Conservation (phyloP, 1,140 invertebrate genomes). For the Drosophila prosaltans region DNA sequence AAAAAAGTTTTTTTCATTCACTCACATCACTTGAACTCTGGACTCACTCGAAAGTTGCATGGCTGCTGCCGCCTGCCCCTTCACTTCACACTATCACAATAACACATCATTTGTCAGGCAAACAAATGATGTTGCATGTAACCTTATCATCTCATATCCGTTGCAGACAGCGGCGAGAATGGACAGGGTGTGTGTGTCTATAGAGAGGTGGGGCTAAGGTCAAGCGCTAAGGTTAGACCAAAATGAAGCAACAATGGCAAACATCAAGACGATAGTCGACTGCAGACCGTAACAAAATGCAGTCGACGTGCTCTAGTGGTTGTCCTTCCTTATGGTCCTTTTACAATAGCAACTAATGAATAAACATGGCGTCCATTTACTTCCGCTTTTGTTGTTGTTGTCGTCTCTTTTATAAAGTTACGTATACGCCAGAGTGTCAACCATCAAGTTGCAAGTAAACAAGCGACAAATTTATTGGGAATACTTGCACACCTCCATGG, state of each 20-base stretch:
- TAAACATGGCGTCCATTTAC: constrained; percentile 70
- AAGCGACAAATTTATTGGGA: constrained; percentile 74
- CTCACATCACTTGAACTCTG: constrained; percentile 64
- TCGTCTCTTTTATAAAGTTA: constrained; percentile 43
- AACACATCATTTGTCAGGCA: constrained; percentile 79
- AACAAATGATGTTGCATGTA: constrained; percentile 81
- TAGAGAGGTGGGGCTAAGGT: constrained; percentile 47
- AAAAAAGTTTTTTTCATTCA: constrained; percentile 44
- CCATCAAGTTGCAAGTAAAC: constrained; percentile 46
- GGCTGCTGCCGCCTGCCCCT: constrained; percentile 35
- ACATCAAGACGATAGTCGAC: constrained; percentile 39
- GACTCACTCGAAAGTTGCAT: constrained; percentile 63
- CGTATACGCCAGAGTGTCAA: constrained; percentile 58
- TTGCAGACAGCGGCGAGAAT: constrained; percentile 49
- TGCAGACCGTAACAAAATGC: constrained; percentile 20
- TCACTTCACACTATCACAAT: constrained; percentile 66
- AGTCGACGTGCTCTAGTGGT: constrained; percentile 38
- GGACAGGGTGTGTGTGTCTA: not conserved
- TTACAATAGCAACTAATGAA: constrained; percentile 75
- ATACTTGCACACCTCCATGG: constrained; percentile 26
- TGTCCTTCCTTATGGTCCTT: constrained; percentile 22
- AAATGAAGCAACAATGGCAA: constrained; percentile 35
- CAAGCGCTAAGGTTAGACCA: constrained; percentile 60
- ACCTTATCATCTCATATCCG: constrained; percentile 81
- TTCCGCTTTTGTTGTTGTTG: constrained; percentile 44